Base-by-base conservation (phyloP, 2,113 vertebrate genomes). In the Cephalopholis sonnerati region DNA sequence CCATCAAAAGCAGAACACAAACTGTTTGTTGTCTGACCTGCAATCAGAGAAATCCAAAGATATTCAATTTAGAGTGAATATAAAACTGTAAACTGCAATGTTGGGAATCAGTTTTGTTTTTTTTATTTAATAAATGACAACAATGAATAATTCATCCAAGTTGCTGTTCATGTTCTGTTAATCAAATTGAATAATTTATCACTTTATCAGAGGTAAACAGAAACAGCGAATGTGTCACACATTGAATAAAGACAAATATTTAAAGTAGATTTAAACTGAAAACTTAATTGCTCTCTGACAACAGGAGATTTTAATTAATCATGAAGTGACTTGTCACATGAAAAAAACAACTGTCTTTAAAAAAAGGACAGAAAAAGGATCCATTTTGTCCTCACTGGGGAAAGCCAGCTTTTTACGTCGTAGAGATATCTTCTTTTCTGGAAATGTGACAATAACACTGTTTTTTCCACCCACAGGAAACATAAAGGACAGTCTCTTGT, bases 401-500 rank as follows among this genome's bases (percentile, higher is more conserved):
- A 4, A 48, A 15, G 41, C 36, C 3, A 25, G 17, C n/a, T 57
- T 24, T 20, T 8, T 41, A 7, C 16, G 25, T 71, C 12, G 3
- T 24, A 10, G 25, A 22, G 6, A 15, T 12, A 24, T 39, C n/a
- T 25, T 25, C 3, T 48, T 9, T 29, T 11, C 41, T 73, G 71
- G 3, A 74, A n/a, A 36, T 63, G 3, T 51, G 6, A 53, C 41
- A 12, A 11, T 20, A 59, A 64, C 17, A 25, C 1, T 39, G 36
- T 65, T 16, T 3, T 39, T 27, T 69, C 27, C 39, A 18, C 77
- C 7, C 16, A 18, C 69, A 96, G 95, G 88, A 96, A 95, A 86
- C 88, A 74, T 17, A 79, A 90, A 66, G 95, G 95, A 24, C 81
- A 87, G 48, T 69, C 88, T 4, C 85, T 91, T 1, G 75, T 96